Conservation (phyloP, 2,888 invertebrate species). For the Acronicta leporina region DNA sequence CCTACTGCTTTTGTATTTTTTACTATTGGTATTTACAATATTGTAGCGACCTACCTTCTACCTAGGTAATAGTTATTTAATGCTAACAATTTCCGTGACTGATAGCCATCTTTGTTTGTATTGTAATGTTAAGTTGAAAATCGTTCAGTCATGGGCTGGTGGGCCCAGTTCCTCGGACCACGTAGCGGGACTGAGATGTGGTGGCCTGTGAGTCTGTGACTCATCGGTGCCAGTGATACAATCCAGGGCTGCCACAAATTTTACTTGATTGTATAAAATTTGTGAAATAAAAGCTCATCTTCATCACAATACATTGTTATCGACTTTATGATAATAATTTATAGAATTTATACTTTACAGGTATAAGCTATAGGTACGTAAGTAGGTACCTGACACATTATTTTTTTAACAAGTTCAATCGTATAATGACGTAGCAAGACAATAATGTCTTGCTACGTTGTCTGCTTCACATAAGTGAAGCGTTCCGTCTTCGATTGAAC, state of each 20-base stretch:
- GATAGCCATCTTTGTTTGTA: conserved; percentile 44
- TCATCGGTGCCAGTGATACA: conserved; percentile 9
- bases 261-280: not conserved
- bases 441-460: no score
- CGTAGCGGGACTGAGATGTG: conserved; percentile 60
- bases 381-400: no score
- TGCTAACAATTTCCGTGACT: conserved; percentile 28
- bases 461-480: no score
- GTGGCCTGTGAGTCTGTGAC: conserved; percentile 52
- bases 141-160: conserved; percentile 60
- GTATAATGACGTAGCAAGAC: no score
- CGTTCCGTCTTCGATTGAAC: no score
- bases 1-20: no score
- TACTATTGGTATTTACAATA: no score
- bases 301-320: no score
- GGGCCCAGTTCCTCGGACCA: conserved; percentile 43
- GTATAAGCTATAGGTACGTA: no score
- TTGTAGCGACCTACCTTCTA: not conserved
- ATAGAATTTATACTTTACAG: no score
- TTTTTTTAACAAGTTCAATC: no score
- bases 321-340: no score
- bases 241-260: conserved; percentile 42
- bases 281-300: not conserved
- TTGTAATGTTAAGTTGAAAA: conserved; percentile 55
- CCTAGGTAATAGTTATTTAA: conserved; percentile 15